Evolutionary conservation across 2,797 vertebrate species (phyloP), one percentile per base, ranked within the genome.

Genomic region (Pangasius macronema): DNA sequence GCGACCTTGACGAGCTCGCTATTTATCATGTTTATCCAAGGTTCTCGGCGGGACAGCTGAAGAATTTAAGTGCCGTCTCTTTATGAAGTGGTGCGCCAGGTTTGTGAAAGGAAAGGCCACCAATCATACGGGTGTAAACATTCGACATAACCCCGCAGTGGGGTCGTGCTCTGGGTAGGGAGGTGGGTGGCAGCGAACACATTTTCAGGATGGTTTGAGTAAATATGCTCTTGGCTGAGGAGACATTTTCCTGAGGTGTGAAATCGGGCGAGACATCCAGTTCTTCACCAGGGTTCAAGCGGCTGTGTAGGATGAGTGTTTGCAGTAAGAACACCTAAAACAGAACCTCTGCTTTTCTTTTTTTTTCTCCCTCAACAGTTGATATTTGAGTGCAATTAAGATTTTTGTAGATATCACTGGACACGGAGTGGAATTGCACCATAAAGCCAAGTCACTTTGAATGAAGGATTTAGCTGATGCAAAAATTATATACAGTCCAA

Each of bases 51-150:
- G 30, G 91, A 93, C 92, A 91, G 91, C 92, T 91, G 85, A 72
- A 90, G 94, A 92, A 93, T 95, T 93, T 94, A 95, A 96, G 94
- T 94, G 93, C 93, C 91, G 93, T 89, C 92, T 94, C 93, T 93
- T 93, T 92, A 92, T 94, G 92, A 94, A 94, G 94, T 93, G 93
- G 86, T 87, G 89, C 89, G 89, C 89, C 92, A 72, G 91, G 82
- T 90, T 83, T 92, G 92, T 91, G 93, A 94, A 94, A 94, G 92
- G 91, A 91, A 93, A 89, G 91, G 87, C 92, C 92, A 95, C 94
- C 94, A 95, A 94, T 96, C 95, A 95, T 95, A 90, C 93, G 88
- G 93, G 93, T 92, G 94, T 95, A 95, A 95, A 95, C 94, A 94
- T 90, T 93, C 89, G 92, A 88, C 86, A 88, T 93, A 92, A 94